phyloP scores from a whole-genome alignment of 2,113 vertebrate genomes.

The Noctilio leporinus region DNA sequence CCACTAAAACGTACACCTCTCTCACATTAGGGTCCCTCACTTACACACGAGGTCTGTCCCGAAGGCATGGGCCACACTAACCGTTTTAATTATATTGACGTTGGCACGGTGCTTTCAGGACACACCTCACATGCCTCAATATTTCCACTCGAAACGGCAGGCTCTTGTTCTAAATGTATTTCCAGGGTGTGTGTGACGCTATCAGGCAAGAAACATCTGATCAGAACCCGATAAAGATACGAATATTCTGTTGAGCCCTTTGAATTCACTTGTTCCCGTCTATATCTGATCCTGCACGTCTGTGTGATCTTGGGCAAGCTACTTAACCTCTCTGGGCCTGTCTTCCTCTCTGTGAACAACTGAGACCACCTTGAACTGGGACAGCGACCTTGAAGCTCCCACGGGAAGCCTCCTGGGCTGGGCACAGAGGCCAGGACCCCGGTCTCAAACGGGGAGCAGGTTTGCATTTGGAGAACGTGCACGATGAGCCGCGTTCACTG shows the following conservation, averaged over 20 bases:
- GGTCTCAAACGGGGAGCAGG: background rate
- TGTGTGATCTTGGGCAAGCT: background rate
- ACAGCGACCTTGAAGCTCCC: background rate
- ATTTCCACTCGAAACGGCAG: background rate
- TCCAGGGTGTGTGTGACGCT: background rate
- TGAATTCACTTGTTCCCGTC: background rate
- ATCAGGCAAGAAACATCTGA: background rate
- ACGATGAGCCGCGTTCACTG: background rate
- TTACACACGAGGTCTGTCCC: too few species aligned
- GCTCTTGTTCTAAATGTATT: background rate
- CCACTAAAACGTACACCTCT: too few species aligned
- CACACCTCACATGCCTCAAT: background rate
- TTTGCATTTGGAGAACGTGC: background rate
- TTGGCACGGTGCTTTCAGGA: too few species aligned
- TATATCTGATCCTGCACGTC: background rate
- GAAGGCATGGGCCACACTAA: too few species aligned
- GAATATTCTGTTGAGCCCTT: background rate
- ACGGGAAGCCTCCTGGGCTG: background rate
- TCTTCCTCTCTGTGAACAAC: background rate
- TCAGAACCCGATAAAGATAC: background rate
- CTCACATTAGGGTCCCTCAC: too few species aligned
- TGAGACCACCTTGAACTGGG: too few species aligned
- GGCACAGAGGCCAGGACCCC: background rate
- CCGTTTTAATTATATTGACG: too few species aligned
- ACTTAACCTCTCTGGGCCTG: background rate